Evolutionary conservation across 2,113 vertebrate species (phyloP), one percentile per base, ranked within the genome.

Genomic region (Thalassarche chlororhynchos): DNA sequence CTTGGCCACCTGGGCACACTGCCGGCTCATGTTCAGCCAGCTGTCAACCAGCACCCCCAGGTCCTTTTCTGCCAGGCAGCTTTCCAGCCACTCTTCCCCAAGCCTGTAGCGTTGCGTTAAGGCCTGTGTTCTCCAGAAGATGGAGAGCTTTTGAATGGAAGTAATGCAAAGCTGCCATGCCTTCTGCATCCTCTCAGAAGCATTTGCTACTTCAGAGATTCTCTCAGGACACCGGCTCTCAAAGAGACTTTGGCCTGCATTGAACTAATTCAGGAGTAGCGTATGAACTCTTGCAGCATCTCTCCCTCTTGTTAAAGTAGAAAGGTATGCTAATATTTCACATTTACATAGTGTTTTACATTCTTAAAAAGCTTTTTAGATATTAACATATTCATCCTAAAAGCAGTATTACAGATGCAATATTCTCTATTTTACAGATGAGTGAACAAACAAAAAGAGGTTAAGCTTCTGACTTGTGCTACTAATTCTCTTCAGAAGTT

Each of bases 321-420:
- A 93, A 89, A 91, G 25, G 12, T 51, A 92, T 71, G 72, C 40
- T 92, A 96, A 70, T 87, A 78, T 38, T 62, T 78, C 29, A 46
- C 31, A 90, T 94, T 90, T 93, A 83, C 66, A 80, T 51, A 84
- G 52, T 31, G 36, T 6, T 90, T 90, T 87, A 34, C 80, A 71
- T 75, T 84, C 72, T 93, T 89, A 44, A 89, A 95, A 81, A 84
- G 47, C n/a, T 87, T 93, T 89, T 58, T 14, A 71, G n/a, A 61
- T 25, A 69, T 95, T 81, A 89, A 81, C 40, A 72, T 65, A 84
- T 40, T 87, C 52, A 84, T 69, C 36, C 65, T 78, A 68, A 87
- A 95, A 96, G 57, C 57, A 44, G 61, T 18, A 49, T 81, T 86
- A 46, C 42, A 77, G 15, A 62, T 2, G 8, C 4, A 70, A 31